A percentile compares a stretch with the other conserved stretches of the same genome.
phyloP scores from a whole-genome alignment of 2,797 vertebrate genomes.

The Microctenopoma steveboyesi region DNA sequence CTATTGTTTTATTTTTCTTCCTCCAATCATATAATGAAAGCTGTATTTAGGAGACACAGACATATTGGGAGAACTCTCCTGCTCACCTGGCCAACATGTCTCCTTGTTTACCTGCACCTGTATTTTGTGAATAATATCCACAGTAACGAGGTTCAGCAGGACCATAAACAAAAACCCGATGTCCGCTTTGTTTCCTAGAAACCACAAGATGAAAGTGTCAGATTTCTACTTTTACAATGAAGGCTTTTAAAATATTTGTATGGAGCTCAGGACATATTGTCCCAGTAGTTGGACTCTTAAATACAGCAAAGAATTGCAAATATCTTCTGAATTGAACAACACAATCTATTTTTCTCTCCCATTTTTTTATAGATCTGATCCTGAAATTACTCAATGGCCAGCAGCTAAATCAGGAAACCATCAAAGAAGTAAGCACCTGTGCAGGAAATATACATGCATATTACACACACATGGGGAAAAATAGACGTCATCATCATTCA shows the following conservation, averaged over 20 bases:
- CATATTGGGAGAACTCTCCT: not conserved
- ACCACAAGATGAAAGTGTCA: conserved; percentile 51
- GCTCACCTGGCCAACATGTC: conserved; percentile 7
- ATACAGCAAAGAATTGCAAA: not conserved
- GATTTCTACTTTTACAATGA: conserved; percentile 58
- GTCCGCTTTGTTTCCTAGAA: conserved; percentile 36
- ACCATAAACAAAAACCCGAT: conserved; percentile 7
- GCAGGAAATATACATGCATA: not conserved
- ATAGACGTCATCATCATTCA: not conserved
- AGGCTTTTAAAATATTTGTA: conserved; percentile 45
- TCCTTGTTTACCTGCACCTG: conserved; percentile 14
- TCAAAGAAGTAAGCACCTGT: conserved; percentile 58
- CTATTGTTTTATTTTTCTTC: not conserved
- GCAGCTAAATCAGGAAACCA: not conserved
- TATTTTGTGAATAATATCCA: conserved; percentile 24
- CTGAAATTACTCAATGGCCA: not conserved
- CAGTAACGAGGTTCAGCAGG: conserved; percentile 1
- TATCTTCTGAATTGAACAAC: not conserved
- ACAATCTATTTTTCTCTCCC: not conserved
- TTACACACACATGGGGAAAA: not conserved
- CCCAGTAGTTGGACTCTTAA: conserved; percentile 12
- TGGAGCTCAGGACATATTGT: conserved; percentile 28
- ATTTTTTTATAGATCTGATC: conserved; percentile 57
- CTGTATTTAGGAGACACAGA: not conserved
- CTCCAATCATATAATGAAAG: not conserved